A percentile compares a stretch with the other conserved stretches of the same genome.
These are phyloP conservation scores for Agrilus biguttatus DNA, from an alignment of 2,888 invertebrate species.

Conservation along the genomic window DNA sequence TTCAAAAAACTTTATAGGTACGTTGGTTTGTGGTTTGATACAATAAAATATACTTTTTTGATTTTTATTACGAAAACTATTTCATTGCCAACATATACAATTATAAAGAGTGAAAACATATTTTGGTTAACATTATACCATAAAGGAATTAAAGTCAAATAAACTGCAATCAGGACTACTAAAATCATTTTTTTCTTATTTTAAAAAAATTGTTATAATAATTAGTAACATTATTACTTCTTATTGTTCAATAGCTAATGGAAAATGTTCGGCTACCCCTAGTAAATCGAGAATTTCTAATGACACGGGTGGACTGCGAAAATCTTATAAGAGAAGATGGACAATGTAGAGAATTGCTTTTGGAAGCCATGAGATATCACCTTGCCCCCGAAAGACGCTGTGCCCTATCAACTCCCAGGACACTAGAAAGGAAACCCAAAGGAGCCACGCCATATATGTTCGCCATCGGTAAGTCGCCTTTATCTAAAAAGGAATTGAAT, in stretches of 20 bases:
- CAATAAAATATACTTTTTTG: too few species aligned
- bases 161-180: too few species aligned
- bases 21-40: too few species aligned
- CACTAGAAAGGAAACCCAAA: slow-evolving; percentile 48
- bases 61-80: too few species aligned
- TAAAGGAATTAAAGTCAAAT: too few species aligned
- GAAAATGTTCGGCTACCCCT: slow-evolving; percentile 49
- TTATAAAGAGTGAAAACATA: too few species aligned
- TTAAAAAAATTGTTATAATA: too few species aligned
- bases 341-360: slow-evolving; percentile 46
- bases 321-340: slow-evolving; percentile 45
- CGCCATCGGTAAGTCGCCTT: slow-evolving; percentile 34
- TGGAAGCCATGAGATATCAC: slow-evolving; percentile 60
- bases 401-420: slow-evolving; percentile 43
- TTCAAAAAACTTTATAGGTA: too few species aligned
- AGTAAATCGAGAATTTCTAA: slow-evolving; percentile 48
- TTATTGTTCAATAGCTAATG: slow-evolving; percentile 34
- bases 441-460: slow-evolving; percentile 52
- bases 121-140: too few species aligned
- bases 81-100: too few species aligned
- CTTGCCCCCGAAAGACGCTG: slow-evolving; percentile 51
- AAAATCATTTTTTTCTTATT: too few species aligned
- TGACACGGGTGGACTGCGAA: slow-evolving; percentile 53
- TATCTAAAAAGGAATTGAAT: neutral
- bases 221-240: neutral